Conservation (phyloP, 2,888 invertebrate species). For the Gnatocerus cornutus region DNA sequence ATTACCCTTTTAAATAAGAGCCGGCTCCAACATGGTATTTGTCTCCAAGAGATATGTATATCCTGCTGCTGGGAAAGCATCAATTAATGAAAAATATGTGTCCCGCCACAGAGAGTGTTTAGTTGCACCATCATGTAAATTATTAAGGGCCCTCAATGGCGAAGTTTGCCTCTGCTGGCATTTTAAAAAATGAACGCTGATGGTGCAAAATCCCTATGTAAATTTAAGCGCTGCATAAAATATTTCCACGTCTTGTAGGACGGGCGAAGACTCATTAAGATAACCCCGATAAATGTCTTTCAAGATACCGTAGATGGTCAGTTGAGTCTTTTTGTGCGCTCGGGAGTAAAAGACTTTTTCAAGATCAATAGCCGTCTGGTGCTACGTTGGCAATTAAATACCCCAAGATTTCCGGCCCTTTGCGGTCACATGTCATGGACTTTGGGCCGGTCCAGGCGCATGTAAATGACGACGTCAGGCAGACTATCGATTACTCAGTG, state of each 20-base stretch:
- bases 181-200: slow-evolving; percentile 17
- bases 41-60: neutral
- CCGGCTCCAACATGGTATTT: neutral
- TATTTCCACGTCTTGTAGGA: slow-evolving; percentile 1
- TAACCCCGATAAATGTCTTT: neutral
- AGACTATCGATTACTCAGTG: slow-evolving; percentile 36
- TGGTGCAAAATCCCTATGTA: neutral
- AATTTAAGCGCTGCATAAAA: slow-evolving; percentile 7
- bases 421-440: slow-evolving; percentile 34
- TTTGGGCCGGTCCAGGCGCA: slow-evolving; percentile 43
- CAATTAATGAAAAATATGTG: slow-evolving; percentile 18
- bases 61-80: slow-evolving; percentile 1
- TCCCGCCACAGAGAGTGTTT: slow-evolving; percentile 4
- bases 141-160: slow-evolving; percentile 8
- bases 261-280: slow-evolving; percentile 7
- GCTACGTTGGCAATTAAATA: slow-evolving; percentile 19
- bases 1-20: neutral
- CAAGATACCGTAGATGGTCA: neutral
- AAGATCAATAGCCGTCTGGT: slow-evolving; percentile 17
- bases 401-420: slow-evolving; percentile 30
- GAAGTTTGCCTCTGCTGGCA: slow-evolving; percentile 9
- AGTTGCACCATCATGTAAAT: neutral
- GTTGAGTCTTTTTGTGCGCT: neutral
- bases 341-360: neutral
- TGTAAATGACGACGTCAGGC: slow-evolving; percentile 42